phyloP scores from a whole-genome alignment of 2,888 invertebrate genomes.

The Trimorus sp. region DNA sequence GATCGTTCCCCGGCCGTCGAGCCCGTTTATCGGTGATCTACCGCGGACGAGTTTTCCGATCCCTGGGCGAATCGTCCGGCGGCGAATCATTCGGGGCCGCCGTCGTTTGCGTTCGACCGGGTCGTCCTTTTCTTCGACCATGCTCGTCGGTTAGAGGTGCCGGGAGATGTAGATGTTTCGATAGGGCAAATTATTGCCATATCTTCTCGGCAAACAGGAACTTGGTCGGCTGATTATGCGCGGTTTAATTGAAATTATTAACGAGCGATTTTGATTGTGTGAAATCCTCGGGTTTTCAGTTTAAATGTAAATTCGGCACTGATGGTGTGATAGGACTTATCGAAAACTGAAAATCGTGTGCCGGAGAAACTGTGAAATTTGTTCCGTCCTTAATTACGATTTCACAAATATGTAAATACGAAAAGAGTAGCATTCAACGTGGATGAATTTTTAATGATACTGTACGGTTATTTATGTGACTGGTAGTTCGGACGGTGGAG shows the following conservation, averaged over 20 bases:
- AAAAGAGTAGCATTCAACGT: neutral
- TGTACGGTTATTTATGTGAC: too few species aligned
- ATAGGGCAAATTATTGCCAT: too few species aligned
- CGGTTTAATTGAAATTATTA: slow-evolving; percentile 28
- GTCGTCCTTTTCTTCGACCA: neutral
- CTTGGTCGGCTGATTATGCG: too few species aligned
- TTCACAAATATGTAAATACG: slow-evolving; percentile 33
- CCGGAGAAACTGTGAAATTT: slow-evolving; percentile 27
- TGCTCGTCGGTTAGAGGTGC: too few species aligned
- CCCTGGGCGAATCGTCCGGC: slow-evolving; percentile 62
- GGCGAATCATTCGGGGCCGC: neutral
- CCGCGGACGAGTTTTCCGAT: slow-evolving; percentile 74
- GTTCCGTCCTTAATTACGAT: slow-evolving; percentile 21
- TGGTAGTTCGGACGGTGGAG: too few species aligned
- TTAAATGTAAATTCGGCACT: slow-evolving; percentile 30
- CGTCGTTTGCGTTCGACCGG: neutral
- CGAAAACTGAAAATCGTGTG: slow-evolving; percentile 29
- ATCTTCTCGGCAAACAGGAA: too few species aligned
- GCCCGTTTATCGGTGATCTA: slow-evolving; percentile 77
- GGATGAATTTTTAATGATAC: neutral
- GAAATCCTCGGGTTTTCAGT: slow-evolving; percentile 14
- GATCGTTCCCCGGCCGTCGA: slow-evolving; percentile 71
- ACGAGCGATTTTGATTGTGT: slow-evolving; percentile 19
- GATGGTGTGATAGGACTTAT: slow-evolving; percentile 39
- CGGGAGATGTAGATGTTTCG: too few species aligned